Percentiles rank a stretch among this genome's conserved stretches.
Evolutionary conservation across 2,888 invertebrate genomes (phyloP).

Genomic region (Acanthosoma haemorrhoidale): DNA sequence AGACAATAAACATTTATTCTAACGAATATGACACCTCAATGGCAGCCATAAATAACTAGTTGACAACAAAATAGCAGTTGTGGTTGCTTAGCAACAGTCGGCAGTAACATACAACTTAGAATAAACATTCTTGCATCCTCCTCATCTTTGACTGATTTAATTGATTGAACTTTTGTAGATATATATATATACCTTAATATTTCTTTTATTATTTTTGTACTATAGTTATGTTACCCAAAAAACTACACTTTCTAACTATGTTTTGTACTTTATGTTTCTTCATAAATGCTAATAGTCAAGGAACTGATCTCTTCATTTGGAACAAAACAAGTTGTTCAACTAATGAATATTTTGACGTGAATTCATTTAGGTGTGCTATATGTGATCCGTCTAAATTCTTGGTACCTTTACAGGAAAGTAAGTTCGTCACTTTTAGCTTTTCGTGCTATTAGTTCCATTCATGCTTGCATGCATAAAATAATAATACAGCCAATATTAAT

Average conservation of each 20-base stretch:
- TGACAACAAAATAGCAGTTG: no score
- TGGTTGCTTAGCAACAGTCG: background rate
- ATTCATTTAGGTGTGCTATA: conserved; percentile 49
- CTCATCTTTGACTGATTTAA: background rate
- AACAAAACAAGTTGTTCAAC: conserved; percentile 44
- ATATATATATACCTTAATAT: background rate
- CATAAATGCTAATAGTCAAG: background rate
- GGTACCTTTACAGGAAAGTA: conserved; percentile 46
- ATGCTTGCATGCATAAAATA: no score
- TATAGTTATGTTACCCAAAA: background rate
- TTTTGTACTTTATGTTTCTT: background rate
- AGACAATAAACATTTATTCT: no score
- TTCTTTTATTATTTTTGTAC: no score
- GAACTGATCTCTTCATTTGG: background rate
- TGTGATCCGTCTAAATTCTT: conserved; percentile 48
- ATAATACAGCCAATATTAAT: no score
- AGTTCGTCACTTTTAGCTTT: conserved; percentile 39
- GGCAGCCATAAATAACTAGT: no score
- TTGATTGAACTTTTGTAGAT: background rate
- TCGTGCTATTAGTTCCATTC: background rate
- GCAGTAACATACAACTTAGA: background rate
- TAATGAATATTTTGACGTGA: conserved; percentile 51
- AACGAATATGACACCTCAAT: no score
- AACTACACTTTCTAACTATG: background rate
- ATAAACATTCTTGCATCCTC: background rate